phyloP scores from a whole-genome alignment of 2,797 vertebrate species.

The Artibeus lituratus region DNA sequence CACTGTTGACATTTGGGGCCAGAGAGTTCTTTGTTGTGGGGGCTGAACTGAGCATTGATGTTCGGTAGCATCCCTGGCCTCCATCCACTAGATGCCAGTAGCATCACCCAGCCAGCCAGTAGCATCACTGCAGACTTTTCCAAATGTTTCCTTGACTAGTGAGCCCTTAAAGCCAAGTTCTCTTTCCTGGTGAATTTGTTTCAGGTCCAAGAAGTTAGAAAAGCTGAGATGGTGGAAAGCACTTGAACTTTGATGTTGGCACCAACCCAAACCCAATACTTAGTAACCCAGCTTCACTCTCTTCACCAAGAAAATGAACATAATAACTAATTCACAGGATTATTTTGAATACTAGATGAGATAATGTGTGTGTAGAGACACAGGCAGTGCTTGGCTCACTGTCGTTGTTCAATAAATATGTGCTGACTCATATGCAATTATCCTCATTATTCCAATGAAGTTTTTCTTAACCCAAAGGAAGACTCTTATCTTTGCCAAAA shows the following conservation, averaged over 20 bases:
- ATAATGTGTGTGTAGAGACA: background rate
- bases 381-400: background rate
- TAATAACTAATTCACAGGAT: background rate
- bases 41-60: background rate
- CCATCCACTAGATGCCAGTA: background rate
- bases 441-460: background rate
- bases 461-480: background rate
- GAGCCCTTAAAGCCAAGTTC: background rate
- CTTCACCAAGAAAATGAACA: background rate
- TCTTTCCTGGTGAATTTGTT: background rate
- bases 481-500: background rate
- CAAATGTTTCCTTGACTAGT: background rate
- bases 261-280: background rate
- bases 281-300: background rate
- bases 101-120: background rate
- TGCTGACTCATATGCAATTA: conserved; percentile 12
- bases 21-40: background rate
- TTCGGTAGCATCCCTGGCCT: background rate
- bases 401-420: background rate
- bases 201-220: background rate
- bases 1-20: background rate
- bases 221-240: background rate
- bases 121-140: background rate
- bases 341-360: background rate
- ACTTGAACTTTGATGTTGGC: background rate